Percentiles rank a stretch among this genome's conserved stretches.
Conservation (phyloP, 2,113 vertebrate genomes). For the Pheucticus melanocephalus region DNA sequence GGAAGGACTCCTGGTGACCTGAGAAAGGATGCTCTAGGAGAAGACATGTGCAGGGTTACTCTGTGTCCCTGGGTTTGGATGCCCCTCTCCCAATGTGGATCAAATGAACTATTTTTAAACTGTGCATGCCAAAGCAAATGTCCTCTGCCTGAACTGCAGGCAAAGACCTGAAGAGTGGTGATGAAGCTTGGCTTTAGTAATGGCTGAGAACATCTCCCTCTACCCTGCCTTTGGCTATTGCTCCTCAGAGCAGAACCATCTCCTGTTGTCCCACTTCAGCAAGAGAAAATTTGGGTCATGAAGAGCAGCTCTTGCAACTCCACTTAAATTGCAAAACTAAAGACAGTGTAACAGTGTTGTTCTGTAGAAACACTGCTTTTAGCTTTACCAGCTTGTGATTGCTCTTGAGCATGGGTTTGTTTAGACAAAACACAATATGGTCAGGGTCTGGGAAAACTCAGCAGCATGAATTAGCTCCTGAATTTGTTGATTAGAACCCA, state of each 20-base stretch:
- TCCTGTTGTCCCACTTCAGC: background rate
- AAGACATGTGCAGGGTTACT: background rate
- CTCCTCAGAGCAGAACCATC: background rate
- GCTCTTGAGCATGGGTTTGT: slow-evolving; percentile 7
- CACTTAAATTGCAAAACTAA: background rate
- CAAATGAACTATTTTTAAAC: background rate
- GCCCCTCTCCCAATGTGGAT: background rate
- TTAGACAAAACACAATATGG: slow-evolving; percentile 42
- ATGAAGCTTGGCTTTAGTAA: background rate
- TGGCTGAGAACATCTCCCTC: background rate
- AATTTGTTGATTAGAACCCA: background rate
- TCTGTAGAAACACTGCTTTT: background rate
- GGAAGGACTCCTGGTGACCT: background rate
- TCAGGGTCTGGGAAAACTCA: background rate
- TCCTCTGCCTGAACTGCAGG: background rate
- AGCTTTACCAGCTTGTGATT: background rate
- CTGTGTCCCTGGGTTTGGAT: background rate
- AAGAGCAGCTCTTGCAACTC: background rate
- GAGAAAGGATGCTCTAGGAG: background rate
- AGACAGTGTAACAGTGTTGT: background rate
- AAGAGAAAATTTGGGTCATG: background rate
- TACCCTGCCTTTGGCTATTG: background rate
- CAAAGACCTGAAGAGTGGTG: background rate
- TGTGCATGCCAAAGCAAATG: background rate
- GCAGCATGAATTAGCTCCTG: background rate